Evolutionary conservation across 2,888 invertebrate species (phyloP), one percentile per base, ranked within the genome.

Genomic region (Trissolcus brochymenae): DNA sequence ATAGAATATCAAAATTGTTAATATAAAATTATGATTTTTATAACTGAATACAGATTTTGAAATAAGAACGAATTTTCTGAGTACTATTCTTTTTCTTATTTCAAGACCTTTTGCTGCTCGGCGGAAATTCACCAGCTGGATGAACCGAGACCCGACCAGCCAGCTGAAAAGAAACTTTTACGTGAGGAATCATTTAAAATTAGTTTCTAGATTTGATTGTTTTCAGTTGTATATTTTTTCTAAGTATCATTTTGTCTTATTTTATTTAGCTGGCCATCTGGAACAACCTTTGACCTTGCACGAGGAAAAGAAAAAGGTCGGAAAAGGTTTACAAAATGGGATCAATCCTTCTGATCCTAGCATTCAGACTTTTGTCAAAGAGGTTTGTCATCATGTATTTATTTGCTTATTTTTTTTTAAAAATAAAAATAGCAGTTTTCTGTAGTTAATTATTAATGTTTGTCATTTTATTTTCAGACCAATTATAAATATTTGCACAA

Each of bases 401-500:
- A n/a, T 11, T 49, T 49, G 2, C 14, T 49, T 49, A 4, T 49
- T 49, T n/a, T 49, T 49, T 2, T 49, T 49, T 11, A n/a, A 6
- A 3, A 14, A 49, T n/a, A n/a, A 49, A 14, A 49, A 49, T 14
- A 3, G 2, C 2, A 49, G 6, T 49, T 49, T 6, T 51, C n/a
- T n/a, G n/a, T n/a, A n/a, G 19, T 1, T 19, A 19, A 19, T n/a
- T n/a, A 19, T 19, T 19, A 2, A 19, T 19, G 87, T 86, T 6
- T 25, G 51, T 21, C 13, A 16, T 65, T 46, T 49, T 13, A 16
- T 50, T 61, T 7, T 73, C 64, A 87, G 86, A 84, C 79, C 14
- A 87, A 83, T 82, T 87, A 88, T 51, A 88, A 88, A 62, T 88
- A 88, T 79, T 76, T 83, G n/a, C 87, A 86, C 75, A 88, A 87